Base-by-base conservation (phyloP, 2,797 vertebrate species). In the Alfaro cultratus region DNA sequence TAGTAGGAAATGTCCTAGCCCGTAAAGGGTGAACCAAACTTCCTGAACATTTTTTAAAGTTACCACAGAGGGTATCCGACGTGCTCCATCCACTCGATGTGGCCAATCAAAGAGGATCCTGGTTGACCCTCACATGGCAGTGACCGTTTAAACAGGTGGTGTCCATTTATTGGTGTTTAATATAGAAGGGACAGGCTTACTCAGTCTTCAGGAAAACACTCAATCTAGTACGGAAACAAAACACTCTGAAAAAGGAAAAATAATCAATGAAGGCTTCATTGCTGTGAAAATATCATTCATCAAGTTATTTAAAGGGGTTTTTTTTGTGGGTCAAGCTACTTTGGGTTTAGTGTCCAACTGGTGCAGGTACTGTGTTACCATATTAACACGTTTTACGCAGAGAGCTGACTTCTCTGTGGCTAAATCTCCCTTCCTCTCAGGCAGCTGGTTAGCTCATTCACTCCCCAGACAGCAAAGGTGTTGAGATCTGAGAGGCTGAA, bases 31-130 rank as follows among this genome's bases (percentile, higher is more conserved):
- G 95, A 96, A 98, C 95, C 93, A 95, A 96, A 96, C 97, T 98
- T 99, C 98, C 98, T 98, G 97, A 97, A 96, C 93, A 95, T 96
- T 98, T 98, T 93, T 97, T 95, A 94, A 96, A 96, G 96, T 96
- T 96, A 96, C 95, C 96, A 94, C 96, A 95, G 94, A 95, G 95
- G 94, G 93, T 92, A 94, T 83, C 90, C 89, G 91, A 94, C 94
- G 87, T 90, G 94, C 95, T 96, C 93, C 89, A 90, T 94, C 90
- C 94, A 91, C 90, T 93, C 91, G 80, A 88, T 87, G 90, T 86
- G 85, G 79, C 89, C 94, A 96, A 94, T 96, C 96, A 95, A 94
- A 96, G 72, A 29, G 84, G 93, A 95, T 91, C 94, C 90, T 41
- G 83, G 87, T 87, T 95, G 96, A 96, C 96, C 95, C 91, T 70